phyloP scores from a whole-genome alignment of 2,797 vertebrate genomes.

The Peromyscus nudipes region DNA sequence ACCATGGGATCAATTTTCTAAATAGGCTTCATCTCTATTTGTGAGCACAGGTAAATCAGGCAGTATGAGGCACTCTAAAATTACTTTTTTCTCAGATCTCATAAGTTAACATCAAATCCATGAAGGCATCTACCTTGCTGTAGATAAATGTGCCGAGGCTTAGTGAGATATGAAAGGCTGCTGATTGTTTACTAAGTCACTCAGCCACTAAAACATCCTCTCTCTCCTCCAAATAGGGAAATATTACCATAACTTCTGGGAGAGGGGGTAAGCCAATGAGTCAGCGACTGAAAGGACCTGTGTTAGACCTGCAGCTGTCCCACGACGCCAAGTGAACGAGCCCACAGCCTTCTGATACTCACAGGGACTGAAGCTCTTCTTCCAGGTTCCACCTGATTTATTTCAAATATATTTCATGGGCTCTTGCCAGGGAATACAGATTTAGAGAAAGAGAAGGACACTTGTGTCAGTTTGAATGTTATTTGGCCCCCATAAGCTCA shows the following conservation, averaged over 20 bases:
- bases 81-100: not conserved
- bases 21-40: not conserved
- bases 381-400: not conserved
- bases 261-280: not conserved
- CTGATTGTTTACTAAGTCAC: slow-evolving; percentile 60
- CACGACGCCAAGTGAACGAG: not conserved
- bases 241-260: slow-evolving; percentile 4
- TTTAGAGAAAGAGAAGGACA: not conserved
- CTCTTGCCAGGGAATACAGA: not conserved
- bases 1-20: slow-evolving; percentile 32
- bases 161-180: slow-evolving; percentile 54
- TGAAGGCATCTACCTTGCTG: not conserved
- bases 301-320: slow-evolving; percentile 29
- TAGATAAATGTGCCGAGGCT: not conserved
- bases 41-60: not conserved
- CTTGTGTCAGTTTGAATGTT: not conserved
- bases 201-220: slow-evolving; percentile 28
- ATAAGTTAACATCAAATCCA: slow-evolving; percentile 21
- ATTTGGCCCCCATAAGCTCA: not conserved
- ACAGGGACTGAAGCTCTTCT: not conserved
- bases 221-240: slow-evolving; percentile 45
- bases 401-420: not conserved
- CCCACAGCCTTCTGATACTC: not conserved
- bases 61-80: not conserved
- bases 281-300: slow-evolving; percentile 41